Percentiles rank a stretch among this genome's conserved stretches.
Evolutionary conservation across 1,140 invertebrate genomes (phyloP).

Genomic region (Apolygus lucorum): DNA sequence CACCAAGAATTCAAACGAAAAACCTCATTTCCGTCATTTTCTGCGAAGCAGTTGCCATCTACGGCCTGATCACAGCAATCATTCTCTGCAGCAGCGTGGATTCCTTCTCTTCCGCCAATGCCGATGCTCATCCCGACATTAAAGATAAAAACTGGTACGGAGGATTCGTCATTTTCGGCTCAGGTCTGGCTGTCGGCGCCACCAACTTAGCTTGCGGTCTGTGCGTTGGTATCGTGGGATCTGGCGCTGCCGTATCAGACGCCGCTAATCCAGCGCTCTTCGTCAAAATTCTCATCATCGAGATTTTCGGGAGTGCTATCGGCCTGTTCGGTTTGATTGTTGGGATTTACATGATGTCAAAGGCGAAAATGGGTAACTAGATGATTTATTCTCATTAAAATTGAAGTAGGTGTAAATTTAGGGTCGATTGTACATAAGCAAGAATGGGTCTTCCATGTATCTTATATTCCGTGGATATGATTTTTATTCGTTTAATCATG

Average conservation of each 20-base stretch:
- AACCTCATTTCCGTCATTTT: slow-evolving; percentile 99
- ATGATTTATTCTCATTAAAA: slow-evolving; percentile 5
- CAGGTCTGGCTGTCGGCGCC: slow-evolving; percentile 87
- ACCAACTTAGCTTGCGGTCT: slow-evolving; percentile 93
- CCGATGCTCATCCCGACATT: slow-evolving; percentile 37
- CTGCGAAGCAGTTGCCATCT: slow-evolving; percentile 97
- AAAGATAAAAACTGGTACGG: slow-evolving; percentile 56
- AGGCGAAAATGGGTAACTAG: slow-evolving; percentile 50
- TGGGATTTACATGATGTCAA: slow-evolving; percentile 80
- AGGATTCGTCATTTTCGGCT: slow-evolving; percentile 89
- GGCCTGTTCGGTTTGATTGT: slow-evolving; percentile 95
- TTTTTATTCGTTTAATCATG: no score
- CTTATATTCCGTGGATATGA: no score
- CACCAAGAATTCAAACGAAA: slow-evolving; percentile 97
- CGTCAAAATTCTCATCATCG: slow-evolving; percentile 94
- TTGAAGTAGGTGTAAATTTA: no score
- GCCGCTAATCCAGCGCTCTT: slow-evolving; percentile 91
- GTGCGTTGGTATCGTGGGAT: slow-evolving; percentile 89
- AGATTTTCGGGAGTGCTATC: slow-evolving; percentile 96
- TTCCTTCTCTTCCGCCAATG: slow-evolving; percentile 32
- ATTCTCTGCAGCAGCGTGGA: slow-evolving; percentile 78
- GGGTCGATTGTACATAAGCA: no score
- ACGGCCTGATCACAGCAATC: slow-evolving; percentile 94
- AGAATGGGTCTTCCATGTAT: no score
- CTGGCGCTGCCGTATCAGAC: slow-evolving; percentile 89